Evolutionary conservation across 2,113 vertebrate species (phyloP).

Genomic region (Gnathonemus longibarbis): DNA sequence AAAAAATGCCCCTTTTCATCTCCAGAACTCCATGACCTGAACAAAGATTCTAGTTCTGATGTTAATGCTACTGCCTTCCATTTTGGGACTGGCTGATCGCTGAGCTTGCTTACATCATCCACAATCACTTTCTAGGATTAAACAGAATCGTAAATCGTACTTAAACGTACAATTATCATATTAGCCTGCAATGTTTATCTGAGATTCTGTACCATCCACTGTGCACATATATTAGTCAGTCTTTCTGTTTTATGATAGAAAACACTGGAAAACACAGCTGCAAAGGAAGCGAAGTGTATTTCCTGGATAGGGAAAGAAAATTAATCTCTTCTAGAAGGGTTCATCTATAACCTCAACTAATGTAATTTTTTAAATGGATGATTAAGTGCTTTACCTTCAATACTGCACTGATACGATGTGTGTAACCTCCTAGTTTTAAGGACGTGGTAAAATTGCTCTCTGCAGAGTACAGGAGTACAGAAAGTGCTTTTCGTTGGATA

Average conservation of each 20-base stretch:
- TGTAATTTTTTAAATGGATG: constrained; percentile 2
- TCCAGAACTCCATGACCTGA: background rate
- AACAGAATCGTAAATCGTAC: background rate
- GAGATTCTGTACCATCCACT: background rate
- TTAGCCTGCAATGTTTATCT: background rate
- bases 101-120: background rate
- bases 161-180: background rate
- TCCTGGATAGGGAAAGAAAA: constrained; percentile 5
- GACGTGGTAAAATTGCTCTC: constrained; percentile 22
- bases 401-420: constrained; percentile 2
- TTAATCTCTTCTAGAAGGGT: background rate
- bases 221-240: background rate
- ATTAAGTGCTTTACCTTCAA: background rate
- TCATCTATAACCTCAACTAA: background rate
- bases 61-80: background rate
- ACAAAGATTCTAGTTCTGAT: background rate
- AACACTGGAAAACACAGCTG: too few relatives aligned
- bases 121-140: background rate
- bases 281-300: too few relatives aligned
- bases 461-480: constrained; percentile 1
- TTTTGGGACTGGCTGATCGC: background rate
- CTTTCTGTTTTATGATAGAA: background rate
- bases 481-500: background rate
- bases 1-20: background rate
- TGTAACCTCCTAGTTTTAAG: constrained; percentile 12